phyloP scores from a whole-genome alignment of 2,888 invertebrate genomes.

The Morinoia aosen region DNA sequence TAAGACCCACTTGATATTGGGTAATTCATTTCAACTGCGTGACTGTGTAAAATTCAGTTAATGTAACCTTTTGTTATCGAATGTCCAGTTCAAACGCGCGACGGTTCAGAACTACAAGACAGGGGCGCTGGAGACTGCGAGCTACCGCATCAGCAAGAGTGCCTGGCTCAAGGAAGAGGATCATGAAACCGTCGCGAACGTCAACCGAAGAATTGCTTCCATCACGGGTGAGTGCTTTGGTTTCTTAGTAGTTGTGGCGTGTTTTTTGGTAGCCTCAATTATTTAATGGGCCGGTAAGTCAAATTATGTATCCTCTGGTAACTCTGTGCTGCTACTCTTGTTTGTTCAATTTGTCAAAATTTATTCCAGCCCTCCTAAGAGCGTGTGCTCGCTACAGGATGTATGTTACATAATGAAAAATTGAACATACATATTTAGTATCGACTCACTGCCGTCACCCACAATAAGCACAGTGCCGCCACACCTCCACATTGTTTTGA shows the following conservation, averaged over 20 bases:
- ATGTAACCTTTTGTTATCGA: slow-evolving; percentile 28
- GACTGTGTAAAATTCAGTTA: not conserved
- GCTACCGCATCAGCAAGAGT: slow-evolving; percentile 97
- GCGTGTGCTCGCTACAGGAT: too few relatives aligned
- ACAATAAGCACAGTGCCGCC: too few relatives aligned
- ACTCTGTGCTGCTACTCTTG: too few relatives aligned
- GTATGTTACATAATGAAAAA: too few relatives aligned
- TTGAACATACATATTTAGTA: too few relatives aligned
- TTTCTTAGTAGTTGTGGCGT: not conserved
- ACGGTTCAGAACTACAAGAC: slow-evolving; percentile 96
- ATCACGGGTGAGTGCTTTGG: slow-evolving; percentile 60
- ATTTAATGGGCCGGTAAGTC: too few relatives aligned
- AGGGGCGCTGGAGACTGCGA: slow-evolving; percentile 90
- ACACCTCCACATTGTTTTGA: too few relatives aligned
- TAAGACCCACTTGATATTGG: not conserved
- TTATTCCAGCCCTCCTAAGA: too few relatives aligned
- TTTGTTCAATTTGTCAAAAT: too few relatives aligned
- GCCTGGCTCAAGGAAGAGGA: slow-evolving; percentile 93
- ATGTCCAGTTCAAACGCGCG: slow-evolving; percentile 85
- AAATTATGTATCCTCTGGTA: too few relatives aligned
- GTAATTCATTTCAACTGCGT: not conserved
- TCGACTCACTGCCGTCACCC: too few relatives aligned
- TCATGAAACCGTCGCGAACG: slow-evolving; percentile 80
- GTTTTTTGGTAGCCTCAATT: too few relatives aligned
- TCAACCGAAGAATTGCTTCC: slow-evolving; percentile 73